A percentile compares a stretch with the other conserved stretches of the same genome.
phyloP scores from a whole-genome alignment of 2,113 vertebrate species.

The Hystrix cristata region DNA sequence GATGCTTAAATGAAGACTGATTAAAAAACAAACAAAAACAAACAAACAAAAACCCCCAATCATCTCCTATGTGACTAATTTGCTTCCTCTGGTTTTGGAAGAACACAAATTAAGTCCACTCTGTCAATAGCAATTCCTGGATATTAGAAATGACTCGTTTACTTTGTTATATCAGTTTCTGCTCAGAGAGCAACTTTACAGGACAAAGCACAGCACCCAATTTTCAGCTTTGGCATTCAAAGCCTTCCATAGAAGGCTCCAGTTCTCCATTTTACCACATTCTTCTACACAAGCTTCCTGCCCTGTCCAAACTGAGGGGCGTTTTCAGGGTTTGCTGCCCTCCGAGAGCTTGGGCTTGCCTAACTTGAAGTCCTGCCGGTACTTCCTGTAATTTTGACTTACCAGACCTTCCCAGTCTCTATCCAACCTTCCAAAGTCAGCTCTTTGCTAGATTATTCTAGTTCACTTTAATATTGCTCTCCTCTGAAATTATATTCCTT shows the following conservation, averaged over 20 bases:
- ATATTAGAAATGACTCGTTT: slow-evolving; percentile 39
- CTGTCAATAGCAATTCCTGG: background rate
- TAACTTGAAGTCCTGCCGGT: background rate
- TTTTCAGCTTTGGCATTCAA: slow-evolving; percentile 28
- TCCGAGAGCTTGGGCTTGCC: background rate
- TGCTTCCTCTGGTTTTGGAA: background rate
- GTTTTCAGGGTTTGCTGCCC: slow-evolving; percentile 9
- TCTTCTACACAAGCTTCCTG: background rate
- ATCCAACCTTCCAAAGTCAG: slow-evolving; percentile 9
- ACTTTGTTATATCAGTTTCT: slow-evolving; percentile 54
- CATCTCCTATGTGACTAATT: background rate
- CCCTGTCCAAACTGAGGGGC: background rate
- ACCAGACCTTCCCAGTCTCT: background rate
- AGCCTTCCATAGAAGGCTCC: background rate
- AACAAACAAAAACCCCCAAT: background rate
- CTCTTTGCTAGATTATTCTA: background rate
- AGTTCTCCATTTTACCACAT: background rate
- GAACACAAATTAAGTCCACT: background rate
- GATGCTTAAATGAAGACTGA: background rate
- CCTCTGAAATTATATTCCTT: background rate
- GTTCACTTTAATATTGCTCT: background rate
- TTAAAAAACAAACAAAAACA: background rate
- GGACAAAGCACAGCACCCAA: background rate
- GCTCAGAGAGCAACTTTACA: slow-evolving; percentile 59
- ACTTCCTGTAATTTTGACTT: slow-evolving; percentile 1